Evolutionary conservation across 2,113 vertebrate species (phyloP).

Genomic region (Myrmophylax atrothorax): DNA sequence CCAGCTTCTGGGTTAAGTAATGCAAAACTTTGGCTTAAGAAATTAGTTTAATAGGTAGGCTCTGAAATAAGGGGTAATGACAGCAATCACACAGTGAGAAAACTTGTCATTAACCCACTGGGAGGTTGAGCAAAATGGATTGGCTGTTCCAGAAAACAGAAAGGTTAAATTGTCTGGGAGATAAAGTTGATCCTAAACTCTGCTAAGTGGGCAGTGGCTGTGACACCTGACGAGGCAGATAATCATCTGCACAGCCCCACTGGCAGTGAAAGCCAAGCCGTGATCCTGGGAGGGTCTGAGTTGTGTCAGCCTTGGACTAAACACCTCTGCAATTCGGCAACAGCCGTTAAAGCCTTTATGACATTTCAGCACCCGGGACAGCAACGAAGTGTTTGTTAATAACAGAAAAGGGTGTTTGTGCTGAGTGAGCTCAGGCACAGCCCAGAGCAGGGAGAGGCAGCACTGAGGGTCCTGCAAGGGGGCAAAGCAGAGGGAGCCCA

Average conservation of each 20-base stretch:
- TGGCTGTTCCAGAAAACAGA: neutral
- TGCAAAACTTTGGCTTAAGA: neutral
- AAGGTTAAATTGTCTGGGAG: constrained; percentile 28
- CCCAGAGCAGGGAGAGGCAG: neutral
- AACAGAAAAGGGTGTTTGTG: too few species aligned
- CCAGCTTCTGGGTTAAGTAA: neutral
- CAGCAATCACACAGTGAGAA: neutral
- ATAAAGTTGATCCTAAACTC: constrained; percentile 34
- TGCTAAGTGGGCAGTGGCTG: neutral
- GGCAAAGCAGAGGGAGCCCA: neutral
- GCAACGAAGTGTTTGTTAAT: neutral
- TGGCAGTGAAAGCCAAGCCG: neutral
- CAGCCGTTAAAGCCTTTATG: neutral
- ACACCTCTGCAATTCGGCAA: neutral
- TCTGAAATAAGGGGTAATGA: neutral
- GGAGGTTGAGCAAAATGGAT: neutral
- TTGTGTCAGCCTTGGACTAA: neutral
- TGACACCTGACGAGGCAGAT: constrained; percentile 19
- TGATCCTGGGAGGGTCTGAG: neutral
- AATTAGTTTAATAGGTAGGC: neutral
- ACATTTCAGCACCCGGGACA: neutral
- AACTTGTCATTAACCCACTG: neutral
- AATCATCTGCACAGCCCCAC: neutral
- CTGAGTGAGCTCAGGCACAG: rapidly evolving
- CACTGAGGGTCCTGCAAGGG: rapidly evolving